Evolutionary conservation across 2,888 invertebrate species (phyloP), one percentile per base, ranked within the genome.

Genomic region (Acronicta alni): DNA sequence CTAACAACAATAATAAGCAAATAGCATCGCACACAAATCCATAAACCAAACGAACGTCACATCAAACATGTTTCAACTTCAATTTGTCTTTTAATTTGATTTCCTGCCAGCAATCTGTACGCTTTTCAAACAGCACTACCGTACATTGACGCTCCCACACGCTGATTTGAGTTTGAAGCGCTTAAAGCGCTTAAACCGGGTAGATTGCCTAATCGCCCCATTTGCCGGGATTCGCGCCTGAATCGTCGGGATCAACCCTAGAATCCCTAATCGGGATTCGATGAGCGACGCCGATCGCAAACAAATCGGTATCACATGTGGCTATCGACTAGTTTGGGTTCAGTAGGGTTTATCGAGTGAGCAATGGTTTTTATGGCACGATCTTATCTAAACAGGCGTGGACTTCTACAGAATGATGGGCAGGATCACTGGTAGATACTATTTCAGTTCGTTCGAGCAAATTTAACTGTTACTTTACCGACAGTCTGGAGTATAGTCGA

Each of bases 131-230:
- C 45, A 32, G 17, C 15, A 15, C 37, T 41, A 37, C 48, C 61
- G 37, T 72, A 57, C 51, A 42, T 57, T 65, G 62, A 70, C 66
- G 67, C 66, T 59, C 57, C 48, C 60, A 56, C 62, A 56, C 73
- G 66, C 68, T 83, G 82, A 85, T 80, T 80, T 79, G 80, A 84
- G 83, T 84, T 86, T 83, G 80, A 84, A 80, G 71, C 81, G 79
- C 77, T 83, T 79, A 80, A 83, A 83, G 69, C 68, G 32, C 35
- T 35, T 35, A 35, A 35, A 44, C 82, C 73, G 77, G 85, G 85
- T 85, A 82, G 80, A 86, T 85, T 81, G 85, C 83, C 86, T 90
- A 90, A 90, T 89, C 89, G 85, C 78, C 82, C 88, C 87, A 88
- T 89, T 89, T 88, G 78, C 84, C 83, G 83, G 84, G 86, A 85